phyloP scores from a whole-genome alignment of 2,888 invertebrate species.

The Imbricaverruca yamaguchii region DNA sequence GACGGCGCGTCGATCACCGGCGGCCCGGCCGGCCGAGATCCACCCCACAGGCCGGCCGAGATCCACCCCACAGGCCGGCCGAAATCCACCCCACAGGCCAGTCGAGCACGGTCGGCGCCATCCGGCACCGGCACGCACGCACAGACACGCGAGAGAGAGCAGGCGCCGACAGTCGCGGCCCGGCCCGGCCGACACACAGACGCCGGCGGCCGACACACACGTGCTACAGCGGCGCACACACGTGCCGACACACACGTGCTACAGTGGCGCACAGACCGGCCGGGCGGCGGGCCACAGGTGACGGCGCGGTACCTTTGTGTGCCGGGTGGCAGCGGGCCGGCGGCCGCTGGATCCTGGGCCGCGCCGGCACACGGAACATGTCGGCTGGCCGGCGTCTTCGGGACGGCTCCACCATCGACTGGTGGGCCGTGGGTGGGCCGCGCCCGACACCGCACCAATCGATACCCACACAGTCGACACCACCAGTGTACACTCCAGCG shows the following conservation, averaged over 20 bases:
- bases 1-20: too few species aligned
- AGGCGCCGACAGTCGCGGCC: background rate
- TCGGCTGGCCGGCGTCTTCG: background rate
- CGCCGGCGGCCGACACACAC: background rate
- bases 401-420: background rate
- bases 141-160: background rate
- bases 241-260: background rate
- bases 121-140: too few species aligned
- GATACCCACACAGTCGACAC: background rate
- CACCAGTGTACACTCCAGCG: too few species aligned
- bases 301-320: background rate
- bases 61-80: too few species aligned
- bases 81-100: too few species aligned
- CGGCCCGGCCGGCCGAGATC: too few species aligned
- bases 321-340: slow-evolving; percentile 10
- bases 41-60: too few species aligned
- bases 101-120: too few species aligned
- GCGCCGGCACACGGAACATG: slow-evolving; percentile 3
- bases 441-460: background rate
- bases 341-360: background rate
- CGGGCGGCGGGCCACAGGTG: background rate
- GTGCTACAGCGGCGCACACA: background rate
- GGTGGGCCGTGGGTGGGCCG: background rate
- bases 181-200: background rate
- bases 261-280: background rate